Base-by-base conservation (phyloP, 2,888 invertebrate species). In the Sisyra terminalis region DNA sequence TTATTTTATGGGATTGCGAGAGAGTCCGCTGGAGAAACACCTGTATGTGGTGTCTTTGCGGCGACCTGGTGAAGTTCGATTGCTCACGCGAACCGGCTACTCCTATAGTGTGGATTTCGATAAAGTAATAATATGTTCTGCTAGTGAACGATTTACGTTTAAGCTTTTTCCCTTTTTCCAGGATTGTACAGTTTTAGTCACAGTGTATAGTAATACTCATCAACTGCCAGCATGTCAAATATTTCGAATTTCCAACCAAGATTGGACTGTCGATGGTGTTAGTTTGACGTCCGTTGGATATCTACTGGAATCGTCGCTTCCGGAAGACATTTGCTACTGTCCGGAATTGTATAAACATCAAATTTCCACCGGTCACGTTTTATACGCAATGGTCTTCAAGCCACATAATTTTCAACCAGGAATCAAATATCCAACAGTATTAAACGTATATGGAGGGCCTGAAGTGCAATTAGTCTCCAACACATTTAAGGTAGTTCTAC, bases 381-480 rank as follows among this genome's bases (percentile, higher is more conserved):
- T 87, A 44, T 80, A 84, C 53, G 90, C 93, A 37, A 85, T 94
- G 78, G 78, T 93, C 48, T 93, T 92, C 66, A 83, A 86, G 54
- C 88, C 87, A 2, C 77, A 78, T 55, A 73, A 75, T 57, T 78
- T 73, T 52, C 68, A 72, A 47, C 65, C 67, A 1, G 74, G 73
- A 6, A 60, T 64, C 10, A 76, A 81, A 46, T 90, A 92, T 66
- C 96, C 98, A 1, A 92, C 93, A 11, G 82, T 98, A 46, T 71
- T 97, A 40, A 92, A 93, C 63, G 89, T 99, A 42, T 99, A 98
- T 59, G 98, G 94, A 2, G 98, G 98, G 0, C 98, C 98, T 0
- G 94, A 96, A 61, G 93, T 97, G 39, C 97, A 99, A 66, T 75
- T 94, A 31, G 97, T 98, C 46, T 87, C 88, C 43, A 97, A 98